Evolutionary conservation across 2,888 invertebrate species (phyloP), one percentile per base, ranked within the genome.

Genomic region (Microplitis manilae): DNA sequence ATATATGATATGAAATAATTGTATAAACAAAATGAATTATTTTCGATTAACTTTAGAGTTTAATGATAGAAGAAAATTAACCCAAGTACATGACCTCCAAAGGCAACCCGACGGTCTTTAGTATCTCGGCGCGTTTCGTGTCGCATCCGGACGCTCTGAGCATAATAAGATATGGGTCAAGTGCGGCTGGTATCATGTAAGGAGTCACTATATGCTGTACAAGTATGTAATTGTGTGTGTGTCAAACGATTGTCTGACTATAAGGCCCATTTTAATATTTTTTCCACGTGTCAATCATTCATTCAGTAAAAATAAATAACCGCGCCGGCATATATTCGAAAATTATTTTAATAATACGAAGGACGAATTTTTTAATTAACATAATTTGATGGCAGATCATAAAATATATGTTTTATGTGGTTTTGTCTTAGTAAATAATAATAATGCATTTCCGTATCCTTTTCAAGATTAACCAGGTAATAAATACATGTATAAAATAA

Each of bases 111-210:
- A 72, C 73, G 76, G 74, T 74, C 74, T 79, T 75, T 62, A 74
- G 75, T 79, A 74, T 75, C 72, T 81, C 64, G 73, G 76, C 70
- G 76, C 64, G 75, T 79, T 82, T 80, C 74, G 81, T 83, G 83
- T 85, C 84, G 86, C 85, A 87, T 88, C 86, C 87, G 87, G 87
- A 88, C 89, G 87, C 86, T 84, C 81, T 81, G 82, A 87, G 88
- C 87, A 89, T 89, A 89, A 88, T 86, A 89, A 89, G 86, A 89
- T 88, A 89, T 89, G 84, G 88, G 88, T 89, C 89, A 89, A 89
- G 88, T 89, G 88, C 89, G 87, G 87, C 87, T 82, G 86, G 87
- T 88, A 84, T 87, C 86, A 84, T 86, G 86, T 86, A 87, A 86
- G 86, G 86, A 83, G 80, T 68, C 76, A 41, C 60, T 30, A 62